Evolutionary conservation across 2,113 vertebrate genomes (phyloP), one percentile per base, ranked within the genome.

Genomic region (Oryzias javanicus): DNA sequence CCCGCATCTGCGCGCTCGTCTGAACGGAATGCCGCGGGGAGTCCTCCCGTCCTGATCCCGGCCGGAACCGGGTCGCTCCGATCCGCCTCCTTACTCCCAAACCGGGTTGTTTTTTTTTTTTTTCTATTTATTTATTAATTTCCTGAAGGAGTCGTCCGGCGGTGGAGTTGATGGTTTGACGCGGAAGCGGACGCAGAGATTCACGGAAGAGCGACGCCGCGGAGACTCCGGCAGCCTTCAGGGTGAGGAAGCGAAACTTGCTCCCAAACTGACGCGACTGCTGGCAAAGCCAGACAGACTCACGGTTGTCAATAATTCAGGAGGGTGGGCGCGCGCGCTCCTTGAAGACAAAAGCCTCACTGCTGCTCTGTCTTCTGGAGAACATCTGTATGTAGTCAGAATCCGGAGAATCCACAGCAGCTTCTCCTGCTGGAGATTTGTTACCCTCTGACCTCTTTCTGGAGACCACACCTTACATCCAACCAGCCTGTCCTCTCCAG

Each of bases 201-300:
- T 76, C 35, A 59, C 55, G 48, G 47, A 55, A 76, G 51, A 78
- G 68, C 52, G 46, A 50, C 64, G 69, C 76, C 76, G 58, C 50
- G 48, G 64, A 42, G 60, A 51, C 70, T 72, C 58, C 70, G 22
- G 55, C 19, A 49, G 61, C 60, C 80, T 58, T 78, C 67, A 55
- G 65, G 88, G 90, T 90, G 51, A 89, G 90, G 88, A 51, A 5
- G 16, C 6, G 1, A 42, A 78, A 81, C 67, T 86, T 75, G 58
- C 62, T 67, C 16, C 74, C 64, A 44, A 12, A 42, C 60, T 27
- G 25, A 27, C 10, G 49, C 20, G 55, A 42, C 3, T 50, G 48
- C 0, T 35, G 12, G 63, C 60, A 71, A 72, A 52, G 40, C 7
- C 48, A n/a, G 17, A 7, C 50, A 51, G 40, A 42, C 51, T 7